Base-by-base conservation (phyloP, 2,888 invertebrate genomes). In the Drosophila putrida region DNA sequence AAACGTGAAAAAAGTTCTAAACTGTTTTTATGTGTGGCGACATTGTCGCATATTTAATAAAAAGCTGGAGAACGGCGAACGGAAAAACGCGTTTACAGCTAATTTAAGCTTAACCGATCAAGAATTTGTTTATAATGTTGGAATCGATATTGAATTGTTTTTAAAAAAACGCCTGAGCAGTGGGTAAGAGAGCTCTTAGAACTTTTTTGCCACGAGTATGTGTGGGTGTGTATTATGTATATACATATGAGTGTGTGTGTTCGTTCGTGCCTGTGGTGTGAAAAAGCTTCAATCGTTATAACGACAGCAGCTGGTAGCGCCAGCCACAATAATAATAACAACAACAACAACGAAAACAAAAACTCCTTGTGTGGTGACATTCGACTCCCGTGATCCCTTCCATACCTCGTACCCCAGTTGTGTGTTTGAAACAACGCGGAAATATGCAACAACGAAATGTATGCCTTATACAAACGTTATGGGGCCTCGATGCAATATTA, bases 71-170 rank as follows among this genome's bases (percentile, higher is more conserved):
- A 81, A 83, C 79, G 72, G 79, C 46, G 74, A 72, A 59, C 87
- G 78, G 33, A 72, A 88, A 75, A 76, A 66, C 67, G 68, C 86
- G 80, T 88, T 88, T 60, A 79, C 86, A 64, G 76, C 83, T 63
- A 91, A 80, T 82, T 81, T 92, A 75, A 93, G 91, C 78, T 78
- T 91, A 71, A 79, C 88, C 64, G 93, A 93, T 80, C 92, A 92
- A 70, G 91, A 92, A 75, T 93, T 93, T 83, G 89, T 92, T 49
- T 87, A 92, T 65, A 92, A 91, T 90, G 91, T 93, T 75, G 90
- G 90, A 68, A 80, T 82, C 74, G 93, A 93, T 83, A 91, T 93
- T 74, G 89, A 91, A 63, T 75, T 90, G 62, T 93, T 91, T 82
- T 70, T 93, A 68, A 88, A 90, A 63, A 89, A 90, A 59, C 88